Evolutionary conservation across 2,888 invertebrate species (phyloP).

Genomic region (Melipona bicolor): DNA sequence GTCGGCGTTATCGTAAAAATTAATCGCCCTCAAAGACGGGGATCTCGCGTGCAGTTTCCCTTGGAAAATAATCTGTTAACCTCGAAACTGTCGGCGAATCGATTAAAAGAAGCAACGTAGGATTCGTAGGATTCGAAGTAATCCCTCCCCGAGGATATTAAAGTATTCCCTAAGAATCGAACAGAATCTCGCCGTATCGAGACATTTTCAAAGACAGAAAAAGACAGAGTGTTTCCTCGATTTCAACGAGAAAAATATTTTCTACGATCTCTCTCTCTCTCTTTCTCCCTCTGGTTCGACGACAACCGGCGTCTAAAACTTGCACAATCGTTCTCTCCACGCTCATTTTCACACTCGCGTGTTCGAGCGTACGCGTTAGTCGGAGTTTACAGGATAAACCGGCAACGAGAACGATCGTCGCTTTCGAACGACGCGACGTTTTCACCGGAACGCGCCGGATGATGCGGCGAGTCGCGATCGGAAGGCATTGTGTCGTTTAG

Average conservation of each 20-base stretch:
- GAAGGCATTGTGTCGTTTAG: conserved; percentile 6
- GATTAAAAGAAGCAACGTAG: background rate
- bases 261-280: too few species aligned
- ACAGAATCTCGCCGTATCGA: too few species aligned
- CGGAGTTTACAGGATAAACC: background rate
- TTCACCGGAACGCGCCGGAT: background rate
- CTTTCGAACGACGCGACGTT: background rate
- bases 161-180: background rate
- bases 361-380: background rate
- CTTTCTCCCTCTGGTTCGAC: background rate
- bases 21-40: background rate
- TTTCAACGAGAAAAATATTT: background rate
- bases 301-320: background rate
- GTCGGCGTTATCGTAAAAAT: background rate
- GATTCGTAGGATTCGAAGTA: background rate
- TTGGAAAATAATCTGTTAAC: background rate
- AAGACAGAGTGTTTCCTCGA: background rate
- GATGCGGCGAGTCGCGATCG: background rate
- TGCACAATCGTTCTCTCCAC: background rate
- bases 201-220: background rate
- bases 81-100: background rate
- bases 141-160: background rate
- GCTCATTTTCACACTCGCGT: background rate
- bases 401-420: background rate
- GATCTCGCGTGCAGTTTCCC: background rate